phyloP scores from a whole-genome alignment of 2,797 vertebrate species.

The Chanos chanos region DNA sequence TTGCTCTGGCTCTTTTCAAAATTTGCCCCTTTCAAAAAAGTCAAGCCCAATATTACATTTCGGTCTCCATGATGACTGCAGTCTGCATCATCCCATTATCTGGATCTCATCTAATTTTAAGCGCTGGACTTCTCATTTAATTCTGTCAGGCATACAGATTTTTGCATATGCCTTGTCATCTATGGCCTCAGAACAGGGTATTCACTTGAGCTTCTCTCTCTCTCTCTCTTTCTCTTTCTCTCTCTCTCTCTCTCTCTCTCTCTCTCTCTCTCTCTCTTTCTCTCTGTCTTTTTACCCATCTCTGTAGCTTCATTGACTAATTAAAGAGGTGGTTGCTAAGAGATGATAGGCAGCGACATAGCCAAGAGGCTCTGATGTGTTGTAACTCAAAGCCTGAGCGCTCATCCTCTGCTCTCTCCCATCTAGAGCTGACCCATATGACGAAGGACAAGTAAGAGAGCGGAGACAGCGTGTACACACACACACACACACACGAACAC shows the following conservation, averaged over 20 bases:
- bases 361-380: constrained; percentile 58
- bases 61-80: no score
- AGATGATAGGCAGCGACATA: constrained; percentile 59
- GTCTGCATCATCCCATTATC: no score
- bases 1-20: no score
- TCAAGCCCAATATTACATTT: no score
- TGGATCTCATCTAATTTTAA: no score
- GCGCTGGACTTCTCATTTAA: no score
- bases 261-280: background rate
- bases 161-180: no score
- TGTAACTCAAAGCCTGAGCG: constrained; percentile 54
- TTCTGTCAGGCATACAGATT: no score
- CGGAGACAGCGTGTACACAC: background rate
- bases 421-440: constrained; percentile 53
- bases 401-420: constrained; percentile 40
- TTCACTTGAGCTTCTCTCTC: background rate
- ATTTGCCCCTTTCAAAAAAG: no score
- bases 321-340: constrained; percentile 77
- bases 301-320: constrained; percentile 62
- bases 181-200: no score
- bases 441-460: constrained; percentile 40
- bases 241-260: background rate
- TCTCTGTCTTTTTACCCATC: constrained; percentile 21
- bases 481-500: background rate
- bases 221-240: background rate